These are phyloP conservation scores for Megaleporinus macrocephalus DNA, from an alignment of 2,113 vertebrate species.

Conservation along the genomic window DNA sequence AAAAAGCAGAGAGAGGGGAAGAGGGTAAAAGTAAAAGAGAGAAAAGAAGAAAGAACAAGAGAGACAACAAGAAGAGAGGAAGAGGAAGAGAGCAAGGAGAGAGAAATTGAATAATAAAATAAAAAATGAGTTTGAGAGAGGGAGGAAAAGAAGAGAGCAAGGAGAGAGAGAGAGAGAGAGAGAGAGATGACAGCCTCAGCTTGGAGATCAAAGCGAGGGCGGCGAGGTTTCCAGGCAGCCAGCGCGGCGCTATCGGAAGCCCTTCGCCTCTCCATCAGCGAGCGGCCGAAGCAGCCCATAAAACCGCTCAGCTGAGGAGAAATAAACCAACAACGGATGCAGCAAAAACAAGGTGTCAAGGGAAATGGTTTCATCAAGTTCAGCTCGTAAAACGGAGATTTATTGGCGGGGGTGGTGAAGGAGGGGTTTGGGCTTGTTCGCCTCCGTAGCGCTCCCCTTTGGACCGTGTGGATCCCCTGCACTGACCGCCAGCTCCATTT, in stretches of 20 bases:
- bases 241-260: conserved; percentile 54
- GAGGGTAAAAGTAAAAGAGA: background rate
- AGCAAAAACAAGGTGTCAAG: conserved; percentile 72
- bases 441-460: conserved; percentile 24
- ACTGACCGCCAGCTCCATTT: conserved; percentile 54
- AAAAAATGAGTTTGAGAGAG: background rate
- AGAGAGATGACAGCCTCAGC: conserved; percentile 49
- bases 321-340: conserved; percentile 74
- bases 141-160: background rate
- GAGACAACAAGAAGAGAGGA: background rate
- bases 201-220: conserved; percentile 24
- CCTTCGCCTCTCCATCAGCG: conserved; percentile 60
- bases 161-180: conserved; percentile 16
- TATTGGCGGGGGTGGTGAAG: conserved; percentile 66
- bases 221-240: background rate
- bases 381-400: conserved; percentile 76
- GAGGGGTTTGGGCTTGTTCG: conserved; percentile 49
- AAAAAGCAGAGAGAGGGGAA: background rate
- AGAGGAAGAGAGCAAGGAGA: background rate
- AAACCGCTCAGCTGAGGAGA: conserved; percentile 69
- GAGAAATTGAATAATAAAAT: background rate
- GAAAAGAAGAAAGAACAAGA: background rate
- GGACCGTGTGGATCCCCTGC: conserved; percentile 42
- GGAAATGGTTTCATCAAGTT: conserved; percentile 77
- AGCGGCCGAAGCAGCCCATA: conserved; percentile 69